Evolutionary conservation across 2,797 vertebrate genomes (phyloP).

Genomic region (Acanthopagrus latus): DNA sequence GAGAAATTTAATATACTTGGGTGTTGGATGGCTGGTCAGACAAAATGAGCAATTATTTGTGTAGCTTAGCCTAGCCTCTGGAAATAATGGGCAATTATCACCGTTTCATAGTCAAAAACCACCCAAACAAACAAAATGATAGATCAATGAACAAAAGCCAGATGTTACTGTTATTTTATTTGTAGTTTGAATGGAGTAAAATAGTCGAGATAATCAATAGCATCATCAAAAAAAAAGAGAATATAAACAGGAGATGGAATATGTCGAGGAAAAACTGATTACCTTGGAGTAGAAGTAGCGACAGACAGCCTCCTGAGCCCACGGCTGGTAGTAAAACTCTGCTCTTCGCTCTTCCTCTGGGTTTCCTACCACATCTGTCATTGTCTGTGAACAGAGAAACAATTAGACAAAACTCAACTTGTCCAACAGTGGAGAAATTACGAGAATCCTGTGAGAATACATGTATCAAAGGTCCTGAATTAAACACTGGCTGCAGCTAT

Average conservation of each 20-base stretch:
- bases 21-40: too few species aligned
- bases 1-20: too few species aligned
- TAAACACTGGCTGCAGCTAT: not conserved
- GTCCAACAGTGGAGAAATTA: conserved; percentile 1
- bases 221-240: too few species aligned
- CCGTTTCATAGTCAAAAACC: too few species aligned
- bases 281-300: conserved; percentile 99
- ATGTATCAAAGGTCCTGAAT: not conserved
- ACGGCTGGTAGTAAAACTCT: conserved; percentile 99
- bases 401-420: conserved; percentile 2
- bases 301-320: conserved; percentile 99
- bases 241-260: not conserved
- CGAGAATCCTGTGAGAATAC: not conserved
- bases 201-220: too few species aligned
- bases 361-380: conserved; percentile 98
- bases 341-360: conserved; percentile 97
- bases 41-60: too few species aligned
- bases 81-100: too few species aligned
- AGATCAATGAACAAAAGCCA: too few species aligned
- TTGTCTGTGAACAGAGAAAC: conserved; percentile 86
- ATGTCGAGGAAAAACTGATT: not conserved
- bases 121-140: too few species aligned
- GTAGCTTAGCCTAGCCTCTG: too few species aligned
- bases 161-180: too few species aligned
- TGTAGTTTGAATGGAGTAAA: too few species aligned